A percentile compares a stretch with the other conserved stretches of the same genome.
Conservation (phyloP, 2,113 vertebrate species). For the Rhipidura dahli region DNA sequence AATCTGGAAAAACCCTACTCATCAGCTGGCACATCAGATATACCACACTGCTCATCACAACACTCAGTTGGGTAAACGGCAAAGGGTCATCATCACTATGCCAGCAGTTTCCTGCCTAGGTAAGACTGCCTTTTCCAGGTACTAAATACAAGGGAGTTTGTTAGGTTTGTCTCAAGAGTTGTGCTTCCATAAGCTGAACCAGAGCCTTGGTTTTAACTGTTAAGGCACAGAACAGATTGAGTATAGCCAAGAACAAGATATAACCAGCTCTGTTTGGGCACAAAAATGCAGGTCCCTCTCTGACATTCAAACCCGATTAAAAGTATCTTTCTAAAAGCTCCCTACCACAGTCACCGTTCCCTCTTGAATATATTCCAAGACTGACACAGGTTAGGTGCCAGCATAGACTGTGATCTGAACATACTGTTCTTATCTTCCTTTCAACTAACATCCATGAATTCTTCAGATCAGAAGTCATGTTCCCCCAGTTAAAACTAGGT, state of each 20-base stretch:
- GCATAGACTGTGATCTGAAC: accelerated
- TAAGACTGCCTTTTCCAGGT: neutral
- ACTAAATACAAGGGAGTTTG: too few relatives aligned
- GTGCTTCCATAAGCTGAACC: neutral
- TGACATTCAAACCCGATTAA: neutral
- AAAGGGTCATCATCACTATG: conserved; percentile 4
- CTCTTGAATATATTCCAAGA: neutral
- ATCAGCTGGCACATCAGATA: conserved; percentile 47
- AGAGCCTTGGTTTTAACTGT: neutral
- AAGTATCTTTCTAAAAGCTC: neutral
- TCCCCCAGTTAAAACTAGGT: neutral
- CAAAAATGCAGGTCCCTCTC: neutral
- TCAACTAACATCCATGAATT: neutral
- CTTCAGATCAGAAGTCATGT: neutral
- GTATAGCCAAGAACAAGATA: neutral
- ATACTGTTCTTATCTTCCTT: neutral
- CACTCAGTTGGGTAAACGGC: conserved; percentile 48
- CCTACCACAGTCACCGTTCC: accelerated
- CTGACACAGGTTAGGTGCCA: neutral
- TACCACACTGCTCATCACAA: conserved; percentile 2
- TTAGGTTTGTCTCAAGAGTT: neutral
- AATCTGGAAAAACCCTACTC: neutral
- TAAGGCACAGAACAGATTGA: neutral
- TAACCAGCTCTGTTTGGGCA: neutral
- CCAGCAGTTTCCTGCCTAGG: neutral